Conservation (phyloP, 2,888 invertebrate species). For the Drosophila subquinaria region DNA sequence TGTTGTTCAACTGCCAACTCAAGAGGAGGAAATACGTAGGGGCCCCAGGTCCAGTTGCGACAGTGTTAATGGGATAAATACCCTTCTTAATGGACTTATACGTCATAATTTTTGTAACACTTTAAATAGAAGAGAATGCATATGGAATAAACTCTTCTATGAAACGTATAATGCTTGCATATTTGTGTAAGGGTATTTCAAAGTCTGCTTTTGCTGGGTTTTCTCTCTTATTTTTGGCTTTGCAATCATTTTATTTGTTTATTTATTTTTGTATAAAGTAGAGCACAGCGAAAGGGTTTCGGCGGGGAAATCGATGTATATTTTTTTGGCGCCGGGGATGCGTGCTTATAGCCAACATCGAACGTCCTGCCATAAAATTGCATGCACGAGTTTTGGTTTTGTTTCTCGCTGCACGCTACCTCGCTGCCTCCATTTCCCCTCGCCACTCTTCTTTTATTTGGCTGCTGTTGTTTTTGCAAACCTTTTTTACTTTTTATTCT, state of each 20-base stretch:
- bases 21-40: no score
- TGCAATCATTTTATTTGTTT: constrained; percentile 14
- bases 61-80: constrained; percentile 70
- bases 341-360: constrained; percentile 54
- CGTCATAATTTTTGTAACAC: neutral
- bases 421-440: neutral
- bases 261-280: constrained; percentile 25
- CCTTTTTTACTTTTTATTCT: constrained; percentile 49
- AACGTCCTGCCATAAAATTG: constrained; percentile 78
- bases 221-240: constrained; percentile 32
- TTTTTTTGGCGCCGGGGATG: constrained; percentile 50
- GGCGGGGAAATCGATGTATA: constrained; percentile 23
- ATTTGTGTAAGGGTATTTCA: constrained; percentile 16
- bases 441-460: constrained; percentile 18
- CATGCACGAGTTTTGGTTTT: constrained; percentile 55
- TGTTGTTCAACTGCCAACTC: constrained; percentile 30
- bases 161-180: neutral
- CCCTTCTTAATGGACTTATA: neutral
- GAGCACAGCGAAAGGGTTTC: constrained; percentile 24
- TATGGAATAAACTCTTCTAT: neutral
- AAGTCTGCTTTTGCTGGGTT: neutral
- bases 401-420: constrained; percentile 3
- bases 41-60: constrained; percentile 33
- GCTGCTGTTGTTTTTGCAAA: constrained; percentile 42
- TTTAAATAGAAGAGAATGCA: neutral